phyloP scores from a whole-genome alignment of 2,113 vertebrate genomes.

The Bubalus kerabau region DNA sequence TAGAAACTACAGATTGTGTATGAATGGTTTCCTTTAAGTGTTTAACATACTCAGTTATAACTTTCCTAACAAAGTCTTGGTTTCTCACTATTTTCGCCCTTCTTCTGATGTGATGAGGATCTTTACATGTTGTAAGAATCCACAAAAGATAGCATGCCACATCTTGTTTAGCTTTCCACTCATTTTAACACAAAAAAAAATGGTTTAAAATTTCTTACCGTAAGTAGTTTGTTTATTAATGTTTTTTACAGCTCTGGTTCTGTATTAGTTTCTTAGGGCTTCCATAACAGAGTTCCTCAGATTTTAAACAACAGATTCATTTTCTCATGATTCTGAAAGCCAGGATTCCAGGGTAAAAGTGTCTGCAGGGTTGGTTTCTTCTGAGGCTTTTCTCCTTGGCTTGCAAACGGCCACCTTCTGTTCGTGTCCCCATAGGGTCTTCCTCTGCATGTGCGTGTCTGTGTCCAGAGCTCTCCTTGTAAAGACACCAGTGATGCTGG shows the following conservation, averaged over 20 bases:
- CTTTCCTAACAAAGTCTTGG: neutral
- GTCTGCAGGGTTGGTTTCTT: neutral
- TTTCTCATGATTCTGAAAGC: neutral
- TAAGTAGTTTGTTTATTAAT: neutral
- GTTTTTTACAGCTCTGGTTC: neutral
- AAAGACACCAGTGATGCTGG: neutral
- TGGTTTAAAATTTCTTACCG: neutral
- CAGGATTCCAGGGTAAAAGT: neutral
- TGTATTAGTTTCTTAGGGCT: neutral
- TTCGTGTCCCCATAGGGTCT: neutral
- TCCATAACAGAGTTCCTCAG: neutral
- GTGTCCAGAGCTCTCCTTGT: neutral
- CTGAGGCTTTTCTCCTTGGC: neutral
- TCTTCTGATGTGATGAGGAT: neutral
- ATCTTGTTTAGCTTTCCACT: neutral
- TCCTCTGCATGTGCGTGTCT: fast-evolving
- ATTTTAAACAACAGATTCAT: neutral
- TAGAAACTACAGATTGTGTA: neutral
- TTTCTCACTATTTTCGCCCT: neutral
- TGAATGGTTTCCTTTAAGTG: neutral
- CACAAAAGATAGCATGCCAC: neutral
- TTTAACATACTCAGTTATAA: neutral
- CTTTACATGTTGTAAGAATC: neutral
- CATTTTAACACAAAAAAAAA: neutral
- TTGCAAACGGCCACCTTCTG: neutral